Conservation (phyloP, 1,140 invertebrate genomes). For the Megalonaias nervosa region DNA sequence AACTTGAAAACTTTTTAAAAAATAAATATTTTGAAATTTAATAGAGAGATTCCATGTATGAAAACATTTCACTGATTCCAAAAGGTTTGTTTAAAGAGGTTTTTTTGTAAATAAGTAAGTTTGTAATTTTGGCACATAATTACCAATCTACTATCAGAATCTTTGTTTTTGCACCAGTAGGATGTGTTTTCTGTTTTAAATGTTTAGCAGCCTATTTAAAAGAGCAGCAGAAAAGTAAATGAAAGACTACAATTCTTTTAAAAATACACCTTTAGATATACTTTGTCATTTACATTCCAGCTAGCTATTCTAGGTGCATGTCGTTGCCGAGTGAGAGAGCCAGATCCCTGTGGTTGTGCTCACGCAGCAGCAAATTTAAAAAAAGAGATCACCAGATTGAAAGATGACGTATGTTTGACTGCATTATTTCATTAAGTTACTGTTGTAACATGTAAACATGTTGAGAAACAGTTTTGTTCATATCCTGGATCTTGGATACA, state of each 20-base stretch:
- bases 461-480: background rate
- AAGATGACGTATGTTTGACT: constrained; percentile 55
- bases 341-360: constrained; percentile 68
- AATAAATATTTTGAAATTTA: too few relatives aligned
- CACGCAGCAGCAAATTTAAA: constrained; percentile 64
- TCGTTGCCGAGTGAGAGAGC: constrained; percentile 53
- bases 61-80: too few relatives aligned
- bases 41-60: too few relatives aligned
- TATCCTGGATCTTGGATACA: background rate
- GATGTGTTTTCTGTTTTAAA: background rate
- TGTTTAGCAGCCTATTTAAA: background rate
- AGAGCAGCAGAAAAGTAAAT: background rate
- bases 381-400: constrained; percentile 57
- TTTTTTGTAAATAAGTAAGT: too few relatives aligned
- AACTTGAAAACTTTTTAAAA: too few relatives aligned
- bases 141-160: too few relatives aligned
- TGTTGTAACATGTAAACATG: background rate
- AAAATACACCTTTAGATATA: background rate
- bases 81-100: too few relatives aligned
- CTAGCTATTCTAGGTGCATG: constrained; percentile 68
- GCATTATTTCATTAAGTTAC: background rate
- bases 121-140: too few relatives aligned
- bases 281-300: constrained; percentile 40
- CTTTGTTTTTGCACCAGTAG: too few relatives aligned
- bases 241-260: background rate